phyloP scores from a whole-genome alignment of 2,113 vertebrate species.

The Leptosomus discolor region DNA sequence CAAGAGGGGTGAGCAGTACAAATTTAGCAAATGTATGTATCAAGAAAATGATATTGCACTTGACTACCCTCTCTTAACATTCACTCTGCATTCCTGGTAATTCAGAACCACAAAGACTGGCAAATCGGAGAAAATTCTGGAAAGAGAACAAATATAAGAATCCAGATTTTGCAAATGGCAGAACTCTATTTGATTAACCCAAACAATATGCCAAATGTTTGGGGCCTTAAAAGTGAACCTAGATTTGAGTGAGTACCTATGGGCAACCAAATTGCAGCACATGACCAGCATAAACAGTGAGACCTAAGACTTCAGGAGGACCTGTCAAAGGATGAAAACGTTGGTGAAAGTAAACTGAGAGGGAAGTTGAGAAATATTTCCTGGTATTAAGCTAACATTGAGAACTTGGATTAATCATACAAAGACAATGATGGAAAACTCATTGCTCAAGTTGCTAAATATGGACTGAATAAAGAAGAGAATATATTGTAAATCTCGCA shows the following conservation, averaged over 20 bases:
- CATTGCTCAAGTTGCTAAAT: neutral
- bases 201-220: neutral
- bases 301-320: neutral
- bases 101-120: neutral
- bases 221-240: neutral
- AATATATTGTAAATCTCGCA: neutral
- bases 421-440: constrained; percentile 21
- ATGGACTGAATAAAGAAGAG: neutral
- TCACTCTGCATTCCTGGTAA: neutral
- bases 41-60: neutral
- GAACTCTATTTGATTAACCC: neutral
- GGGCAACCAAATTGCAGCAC: neutral
- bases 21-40: neutral
- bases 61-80: neutral
- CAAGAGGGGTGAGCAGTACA: neutral
- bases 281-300: neutral
- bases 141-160: neutral
- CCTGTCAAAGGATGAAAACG: neutral
- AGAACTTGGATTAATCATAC: neutral
- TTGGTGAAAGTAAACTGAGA: neutral
- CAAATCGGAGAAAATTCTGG: neutral
- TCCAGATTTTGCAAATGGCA: neutral
- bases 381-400: neutral
- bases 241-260: neutral
- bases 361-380: neutral